These are phyloP conservation scores for Edolisoma coerulescens DNA, from an alignment of 2,113 vertebrate genomes.

Conservation along the genomic window DNA sequence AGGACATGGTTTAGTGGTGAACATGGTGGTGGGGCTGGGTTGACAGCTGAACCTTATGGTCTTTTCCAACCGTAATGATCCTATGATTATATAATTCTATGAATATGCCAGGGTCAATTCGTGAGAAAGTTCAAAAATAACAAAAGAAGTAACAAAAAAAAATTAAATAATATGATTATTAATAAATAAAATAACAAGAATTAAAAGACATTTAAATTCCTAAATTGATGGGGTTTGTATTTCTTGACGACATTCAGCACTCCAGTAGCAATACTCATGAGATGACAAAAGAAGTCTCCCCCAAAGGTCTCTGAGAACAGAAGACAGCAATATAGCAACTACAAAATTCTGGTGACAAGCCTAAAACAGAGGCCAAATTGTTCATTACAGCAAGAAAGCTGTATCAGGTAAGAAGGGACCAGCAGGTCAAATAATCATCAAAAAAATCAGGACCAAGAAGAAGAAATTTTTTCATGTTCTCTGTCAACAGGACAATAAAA, in stretches of 20 bases:
- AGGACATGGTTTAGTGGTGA: background rate
- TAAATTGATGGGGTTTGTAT: background rate
- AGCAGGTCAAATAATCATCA: background rate
- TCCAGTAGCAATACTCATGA: background rate
- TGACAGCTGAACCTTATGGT: background rate
- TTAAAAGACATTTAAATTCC: background rate
- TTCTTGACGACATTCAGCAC: background rate
- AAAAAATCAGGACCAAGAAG: background rate
- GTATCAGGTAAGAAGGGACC: background rate
- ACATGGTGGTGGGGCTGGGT: background rate
- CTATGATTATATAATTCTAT: background rate
- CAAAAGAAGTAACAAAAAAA: background rate
- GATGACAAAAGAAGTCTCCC: background rate
- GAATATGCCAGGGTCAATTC: background rate
- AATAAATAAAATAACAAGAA: background rate
- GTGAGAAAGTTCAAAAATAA: background rate
- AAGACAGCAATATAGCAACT: background rate
- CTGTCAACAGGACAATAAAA: background rate
- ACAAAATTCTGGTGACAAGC: background rate
- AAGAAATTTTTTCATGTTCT: background rate
- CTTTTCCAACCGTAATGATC: background rate
- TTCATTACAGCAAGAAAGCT: background rate
- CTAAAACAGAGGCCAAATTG: background rate
- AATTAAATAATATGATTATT: background rate
- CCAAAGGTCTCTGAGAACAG: background rate